Evolutionary conservation across 2,113 vertebrate genomes (phyloP).

Genomic region (Melanotaenia duboulayi): DNA sequence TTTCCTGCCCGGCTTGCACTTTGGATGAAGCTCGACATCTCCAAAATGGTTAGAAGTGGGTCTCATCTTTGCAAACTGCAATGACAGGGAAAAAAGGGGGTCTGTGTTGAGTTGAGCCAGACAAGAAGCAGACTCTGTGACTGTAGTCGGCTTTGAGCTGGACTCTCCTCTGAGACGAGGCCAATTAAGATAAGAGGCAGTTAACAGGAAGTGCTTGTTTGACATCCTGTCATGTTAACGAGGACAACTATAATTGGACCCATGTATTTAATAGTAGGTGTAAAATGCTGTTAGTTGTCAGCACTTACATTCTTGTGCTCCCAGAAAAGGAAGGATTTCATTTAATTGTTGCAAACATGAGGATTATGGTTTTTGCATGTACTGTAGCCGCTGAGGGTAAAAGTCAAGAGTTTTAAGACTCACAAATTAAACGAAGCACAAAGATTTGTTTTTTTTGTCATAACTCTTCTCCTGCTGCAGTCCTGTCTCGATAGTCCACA

Average conservation of each 20-base stretch:
- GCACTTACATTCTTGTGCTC: constrained; percentile 21
- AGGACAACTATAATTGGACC: constrained; percentile 75
- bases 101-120: constrained; percentile 65
- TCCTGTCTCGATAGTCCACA: background rate
- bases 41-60: constrained; percentile 13
- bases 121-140: constrained; percentile 73
- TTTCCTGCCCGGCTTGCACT: background rate
- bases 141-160: constrained; percentile 47
- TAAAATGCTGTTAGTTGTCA: constrained; percentile 64
- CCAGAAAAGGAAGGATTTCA: constrained; percentile 12
- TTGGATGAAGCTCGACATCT: constrained; percentile 23
- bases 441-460: background rate
- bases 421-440: constrained; percentile 23
- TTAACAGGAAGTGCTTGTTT: constrained; percentile 84
- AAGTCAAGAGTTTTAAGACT: constrained; percentile 34
- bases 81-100: constrained; percentile 74
- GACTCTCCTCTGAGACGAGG: constrained; percentile 76
- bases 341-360: constrained; percentile 36
- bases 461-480: background rate
- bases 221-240: constrained; percentile 83
- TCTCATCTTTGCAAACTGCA: background rate
- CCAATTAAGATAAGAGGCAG: constrained; percentile 84
- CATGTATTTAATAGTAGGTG: constrained; percentile 57
- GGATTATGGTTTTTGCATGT: constrained; percentile 8
- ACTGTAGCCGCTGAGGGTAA: constrained; percentile 1